phyloP scores from a whole-genome alignment of 2,888 invertebrate species.

The Apamea sordens region DNA sequence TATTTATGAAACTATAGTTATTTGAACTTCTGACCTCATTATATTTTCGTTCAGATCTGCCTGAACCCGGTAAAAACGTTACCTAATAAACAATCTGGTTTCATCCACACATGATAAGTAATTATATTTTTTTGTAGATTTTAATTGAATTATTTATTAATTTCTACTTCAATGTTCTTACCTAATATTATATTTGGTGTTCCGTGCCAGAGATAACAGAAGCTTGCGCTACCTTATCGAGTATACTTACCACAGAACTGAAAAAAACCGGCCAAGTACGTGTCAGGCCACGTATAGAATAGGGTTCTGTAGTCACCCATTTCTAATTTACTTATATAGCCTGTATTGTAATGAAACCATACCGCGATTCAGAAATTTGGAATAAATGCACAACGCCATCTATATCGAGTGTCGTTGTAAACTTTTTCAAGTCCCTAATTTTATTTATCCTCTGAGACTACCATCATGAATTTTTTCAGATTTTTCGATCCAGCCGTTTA shows the following conservation, averaged over 20 bases:
- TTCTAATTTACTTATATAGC: too few species aligned
- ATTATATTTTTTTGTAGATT: not conserved
- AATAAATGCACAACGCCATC: too few species aligned
- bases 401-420: too few species aligned
- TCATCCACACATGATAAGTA: slow-evolving; percentile 3
- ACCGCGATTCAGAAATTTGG: too few species aligned
- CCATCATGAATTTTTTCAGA: too few species aligned
- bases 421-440: too few species aligned
- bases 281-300: too few species aligned
- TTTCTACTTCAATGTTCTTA: not conserved
- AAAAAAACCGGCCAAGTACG: too few species aligned
- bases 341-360: too few species aligned
- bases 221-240: slow-evolving; percentile 4
- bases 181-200: slow-evolving; percentile 1
- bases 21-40: slow-evolving; percentile 23
- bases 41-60: slow-evolving; percentile 25
- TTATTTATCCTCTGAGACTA: too few species aligned
- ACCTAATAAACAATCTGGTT: not conserved
- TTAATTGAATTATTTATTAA: not conserved
- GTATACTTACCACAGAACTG: not conserved
- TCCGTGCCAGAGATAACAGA: slow-evolving; percentile 10
- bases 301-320: too few species aligned
- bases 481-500: too few species aligned
- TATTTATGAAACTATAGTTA: slow-evolving; percentile 12
- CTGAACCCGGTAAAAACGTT: slow-evolving; percentile 2